Conservation (phyloP, 2,113 vertebrate genomes). For the Peromyscus polionotus region DNA sequence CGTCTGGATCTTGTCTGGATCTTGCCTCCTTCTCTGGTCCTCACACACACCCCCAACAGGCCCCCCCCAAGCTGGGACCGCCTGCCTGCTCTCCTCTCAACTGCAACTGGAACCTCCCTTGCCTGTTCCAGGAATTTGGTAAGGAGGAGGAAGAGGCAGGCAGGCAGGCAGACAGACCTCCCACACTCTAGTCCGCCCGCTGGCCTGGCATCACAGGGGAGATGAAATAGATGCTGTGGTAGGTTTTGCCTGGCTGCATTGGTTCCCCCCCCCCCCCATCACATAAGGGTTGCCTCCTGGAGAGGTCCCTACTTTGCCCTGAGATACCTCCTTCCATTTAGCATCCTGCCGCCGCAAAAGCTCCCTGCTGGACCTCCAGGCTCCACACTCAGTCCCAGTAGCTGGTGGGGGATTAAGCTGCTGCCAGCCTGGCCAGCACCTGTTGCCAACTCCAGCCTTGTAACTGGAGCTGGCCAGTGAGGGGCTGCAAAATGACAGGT, state of each 20-base stretch:
- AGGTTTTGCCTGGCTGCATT: constrained; percentile 59
- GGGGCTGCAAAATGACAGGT: constrained; percentile 81
- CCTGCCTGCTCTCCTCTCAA: constrained; percentile 68
- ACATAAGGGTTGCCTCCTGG: not conserved
- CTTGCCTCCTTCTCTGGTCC: constrained; percentile 64
- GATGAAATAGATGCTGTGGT: constrained; percentile 73
- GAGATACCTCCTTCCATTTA: not conserved
- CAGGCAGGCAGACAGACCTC: constrained; percentile 80
- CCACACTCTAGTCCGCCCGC: constrained; percentile 77
- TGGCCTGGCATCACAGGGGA: constrained; percentile 71
- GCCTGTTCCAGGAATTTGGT: constrained; percentile 85
- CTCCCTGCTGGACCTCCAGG: constrained; percentile 65
- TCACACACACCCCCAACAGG: not conserved
- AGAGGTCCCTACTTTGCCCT: not conserved
- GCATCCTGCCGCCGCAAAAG: not conserved
- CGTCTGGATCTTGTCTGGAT: constrained; percentile 77
- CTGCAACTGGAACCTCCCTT: constrained; percentile 82
- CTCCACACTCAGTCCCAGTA: constrained; percentile 60
- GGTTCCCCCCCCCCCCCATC: not conserved
- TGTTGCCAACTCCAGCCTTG: constrained; percentile 78
- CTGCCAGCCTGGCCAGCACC: constrained; percentile 83
- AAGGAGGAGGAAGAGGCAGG: constrained; percentile 79
- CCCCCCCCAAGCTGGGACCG: constrained; percentile 63
- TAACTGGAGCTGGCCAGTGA: constrained; percentile 77
- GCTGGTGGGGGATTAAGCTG: constrained; percentile 75